Percentiles rank a stretch among this genome's conserved stretches.
Conservation (phyloP, 2,797 vertebrate genomes). For the Xerus rutilus region DNA sequence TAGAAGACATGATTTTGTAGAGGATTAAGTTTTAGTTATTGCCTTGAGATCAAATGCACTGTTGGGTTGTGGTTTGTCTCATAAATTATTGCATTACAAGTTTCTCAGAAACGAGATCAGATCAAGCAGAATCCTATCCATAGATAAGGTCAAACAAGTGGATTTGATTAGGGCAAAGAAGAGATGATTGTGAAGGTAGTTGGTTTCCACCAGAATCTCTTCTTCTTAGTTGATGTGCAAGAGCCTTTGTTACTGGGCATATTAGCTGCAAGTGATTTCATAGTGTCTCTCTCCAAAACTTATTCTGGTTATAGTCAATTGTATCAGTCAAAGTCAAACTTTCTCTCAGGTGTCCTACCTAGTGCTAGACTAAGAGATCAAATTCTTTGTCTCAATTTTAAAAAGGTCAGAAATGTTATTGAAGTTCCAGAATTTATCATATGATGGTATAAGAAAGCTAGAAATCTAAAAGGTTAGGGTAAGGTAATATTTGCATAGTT, state of each 20-base stretch:
- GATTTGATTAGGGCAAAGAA: neutral
- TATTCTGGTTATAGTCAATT: neutral
- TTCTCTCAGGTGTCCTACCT: neutral
- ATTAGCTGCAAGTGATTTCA: neutral
- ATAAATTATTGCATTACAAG: neutral
- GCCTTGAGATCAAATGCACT: neutral
- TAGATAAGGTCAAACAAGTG: neutral
- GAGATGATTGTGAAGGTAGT: neutral
- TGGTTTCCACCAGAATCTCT: fast-evolving
- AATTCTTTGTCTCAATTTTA: neutral
- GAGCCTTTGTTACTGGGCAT: neutral
- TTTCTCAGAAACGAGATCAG: neutral
- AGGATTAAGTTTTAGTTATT: neutral
- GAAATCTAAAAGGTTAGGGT: neutral
- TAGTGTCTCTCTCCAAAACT: neutral
- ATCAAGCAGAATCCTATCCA: neutral
- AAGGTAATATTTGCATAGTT: neutral
- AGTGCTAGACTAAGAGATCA: neutral
- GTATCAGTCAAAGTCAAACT: neutral
- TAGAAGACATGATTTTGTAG: neutral
- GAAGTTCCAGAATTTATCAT: neutral
- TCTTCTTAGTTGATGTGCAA: neutral
- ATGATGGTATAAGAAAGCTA: neutral
- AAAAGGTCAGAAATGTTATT: neutral
- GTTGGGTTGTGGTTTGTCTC: neutral